Evolutionary conservation across 1,140 invertebrate species (phyloP).

Genomic region (Trypoxylus dichotomus): DNA sequence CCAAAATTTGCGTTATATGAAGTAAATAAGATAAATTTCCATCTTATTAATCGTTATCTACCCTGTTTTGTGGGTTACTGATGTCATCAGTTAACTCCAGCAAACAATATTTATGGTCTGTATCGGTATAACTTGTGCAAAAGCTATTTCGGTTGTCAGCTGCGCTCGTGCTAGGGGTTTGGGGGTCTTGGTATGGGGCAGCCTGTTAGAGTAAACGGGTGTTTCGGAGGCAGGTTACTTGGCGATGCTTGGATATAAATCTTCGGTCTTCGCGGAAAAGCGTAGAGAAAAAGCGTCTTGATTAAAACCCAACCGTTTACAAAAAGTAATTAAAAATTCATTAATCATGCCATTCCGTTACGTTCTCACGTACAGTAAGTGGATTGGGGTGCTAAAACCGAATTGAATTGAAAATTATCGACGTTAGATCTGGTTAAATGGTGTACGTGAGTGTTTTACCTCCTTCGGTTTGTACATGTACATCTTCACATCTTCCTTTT

Average conservation of each 20-base stretch:
- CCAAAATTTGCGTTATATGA: background rate
- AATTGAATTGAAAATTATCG: constrained; percentile 1
- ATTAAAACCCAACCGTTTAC: constrained; percentile 13
- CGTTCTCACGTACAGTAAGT: background rate
- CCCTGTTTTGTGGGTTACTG: background rate
- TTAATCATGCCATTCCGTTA: constrained; percentile 1
- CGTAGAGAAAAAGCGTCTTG: constrained; percentile 20
- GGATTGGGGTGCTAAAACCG: background rate
- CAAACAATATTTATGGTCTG: background rate
- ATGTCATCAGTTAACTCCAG: background rate
- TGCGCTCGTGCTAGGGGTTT: background rate
- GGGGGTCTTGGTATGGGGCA: background rate
- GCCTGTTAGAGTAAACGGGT: background rate
- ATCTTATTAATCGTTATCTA: background rate
- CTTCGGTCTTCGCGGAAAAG: background rate
- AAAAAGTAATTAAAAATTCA: constrained; percentile 22
- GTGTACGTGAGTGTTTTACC: too few species aligned
- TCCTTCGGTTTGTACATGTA: too few species aligned
- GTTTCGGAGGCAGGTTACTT: constrained; percentile 4
- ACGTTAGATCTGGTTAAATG: background rate
- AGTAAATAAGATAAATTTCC: background rate
- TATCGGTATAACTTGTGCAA: background rate
- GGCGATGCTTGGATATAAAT: constrained; percentile 7
- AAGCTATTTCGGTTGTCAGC: constrained; percentile 5
- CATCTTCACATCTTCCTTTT: too few species aligned